phyloP scores from a whole-genome alignment of 1,140 invertebrate genomes.

The Drosophila hydei region DNA sequence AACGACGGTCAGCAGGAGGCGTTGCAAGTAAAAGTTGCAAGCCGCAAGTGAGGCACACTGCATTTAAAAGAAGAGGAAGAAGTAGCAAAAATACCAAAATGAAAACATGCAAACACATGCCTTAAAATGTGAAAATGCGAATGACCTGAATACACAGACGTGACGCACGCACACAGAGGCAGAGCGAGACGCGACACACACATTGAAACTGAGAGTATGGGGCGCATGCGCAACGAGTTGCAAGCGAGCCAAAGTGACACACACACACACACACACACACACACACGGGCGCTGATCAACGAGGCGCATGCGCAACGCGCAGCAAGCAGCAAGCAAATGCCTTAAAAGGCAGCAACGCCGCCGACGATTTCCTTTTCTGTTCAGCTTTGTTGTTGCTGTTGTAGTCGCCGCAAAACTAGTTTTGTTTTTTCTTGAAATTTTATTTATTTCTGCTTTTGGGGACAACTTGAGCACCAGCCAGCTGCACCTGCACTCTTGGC shows the following conservation, averaged over 20 bases:
- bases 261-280: slow-evolving; percentile 18
- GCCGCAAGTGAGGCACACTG: slow-evolving; percentile 23
- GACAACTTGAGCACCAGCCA: slow-evolving; percentile 48
- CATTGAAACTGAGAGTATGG: slow-evolving; percentile 67
- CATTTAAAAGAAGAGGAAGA: slow-evolving; percentile 25
- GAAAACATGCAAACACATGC: slow-evolving; percentile 65
- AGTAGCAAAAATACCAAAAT: slow-evolving; percentile 34
- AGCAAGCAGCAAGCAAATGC: slow-evolving; percentile 36
- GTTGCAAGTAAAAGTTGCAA: slow-evolving; percentile 69
- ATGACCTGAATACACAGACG: slow-evolving; percentile 74
- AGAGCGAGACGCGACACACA: slow-evolving; percentile 19
- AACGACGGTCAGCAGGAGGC: slow-evolving; percentile 48
- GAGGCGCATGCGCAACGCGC: slow-evolving; percentile 71
- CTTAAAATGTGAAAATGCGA: slow-evolving; percentile 82
- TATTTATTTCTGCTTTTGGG: slow-evolving; percentile 44
- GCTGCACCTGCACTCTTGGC: slow-evolving; percentile 68
- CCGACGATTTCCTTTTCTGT: slow-evolving; percentile 78
- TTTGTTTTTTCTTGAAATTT: slow-evolving; percentile 44
- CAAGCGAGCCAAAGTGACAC: slow-evolving; percentile 8
- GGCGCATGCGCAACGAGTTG: slow-evolving; percentile 72
- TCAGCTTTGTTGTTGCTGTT: slow-evolving; percentile 31
- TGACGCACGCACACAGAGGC: slow-evolving; percentile 13
- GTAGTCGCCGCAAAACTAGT: slow-evolving; percentile 67
- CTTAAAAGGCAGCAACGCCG: slow-evolving; percentile 64
- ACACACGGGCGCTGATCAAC: slow-evolving; percentile 61